Percentiles rank a stretch among this genome's conserved stretches.
Conservation (phyloP, 2,113 vertebrate species). For the Neomonachus schauinslandi region DNA sequence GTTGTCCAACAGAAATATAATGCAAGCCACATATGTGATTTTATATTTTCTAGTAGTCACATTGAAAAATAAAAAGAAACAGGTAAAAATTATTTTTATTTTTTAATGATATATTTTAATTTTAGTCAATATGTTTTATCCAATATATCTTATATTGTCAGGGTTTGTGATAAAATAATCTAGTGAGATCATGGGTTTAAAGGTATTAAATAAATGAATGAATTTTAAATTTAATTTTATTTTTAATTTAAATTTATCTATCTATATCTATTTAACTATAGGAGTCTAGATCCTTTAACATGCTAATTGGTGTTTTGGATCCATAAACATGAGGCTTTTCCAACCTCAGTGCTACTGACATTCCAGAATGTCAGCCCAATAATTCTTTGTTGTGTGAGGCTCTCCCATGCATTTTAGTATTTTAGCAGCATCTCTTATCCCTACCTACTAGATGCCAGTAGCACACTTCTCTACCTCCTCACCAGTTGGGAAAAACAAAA, state of each 20-base stretch:
- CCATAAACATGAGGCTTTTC: neutral
- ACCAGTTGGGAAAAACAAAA: neutral
- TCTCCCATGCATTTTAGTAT: neutral
- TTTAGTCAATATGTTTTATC: neutral
- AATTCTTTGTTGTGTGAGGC: neutral
- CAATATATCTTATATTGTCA: neutral
- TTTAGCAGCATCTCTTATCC: neutral
- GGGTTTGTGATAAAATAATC: neutral
- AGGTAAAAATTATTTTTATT: slow-evolving; percentile 34
- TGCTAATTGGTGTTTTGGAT: neutral
- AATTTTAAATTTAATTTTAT: neutral
- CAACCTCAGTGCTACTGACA: neutral
- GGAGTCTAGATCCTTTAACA: neutral
- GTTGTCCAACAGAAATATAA: slow-evolving; percentile 6
- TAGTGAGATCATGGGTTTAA: neutral
- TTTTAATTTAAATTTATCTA: neutral
- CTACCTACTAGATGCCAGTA: neutral
- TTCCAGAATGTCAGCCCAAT: neutral
- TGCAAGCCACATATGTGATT: neutral
- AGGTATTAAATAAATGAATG: neutral
- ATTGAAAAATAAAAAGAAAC: slow-evolving; percentile 39
- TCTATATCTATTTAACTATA: neutral
- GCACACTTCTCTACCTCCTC: neutral
- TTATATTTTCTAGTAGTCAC: slow-evolving; percentile 40
- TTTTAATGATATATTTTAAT: neutral